Evolutionary conservation across 2,113 vertebrate species (phyloP).

Genomic region (Lonchura striata): DNA sequence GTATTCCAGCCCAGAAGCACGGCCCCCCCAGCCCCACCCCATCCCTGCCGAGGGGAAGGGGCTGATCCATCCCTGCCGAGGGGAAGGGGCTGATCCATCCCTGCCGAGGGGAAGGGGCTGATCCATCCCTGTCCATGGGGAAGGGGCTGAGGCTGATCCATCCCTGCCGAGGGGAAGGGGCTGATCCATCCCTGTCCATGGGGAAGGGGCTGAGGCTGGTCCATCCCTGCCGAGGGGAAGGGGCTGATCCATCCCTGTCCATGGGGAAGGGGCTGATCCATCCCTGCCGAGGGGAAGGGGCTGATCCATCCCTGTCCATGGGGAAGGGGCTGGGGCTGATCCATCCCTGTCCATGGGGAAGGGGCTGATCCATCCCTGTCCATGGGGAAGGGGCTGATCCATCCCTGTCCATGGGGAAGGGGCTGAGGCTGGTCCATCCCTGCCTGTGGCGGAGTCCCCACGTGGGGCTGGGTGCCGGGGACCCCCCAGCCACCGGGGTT

Average conservation of each 20-base stretch:
- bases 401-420: neutral
- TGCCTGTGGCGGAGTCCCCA: neutral
- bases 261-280: neutral
- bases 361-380: no score
- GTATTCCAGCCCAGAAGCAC: constrained; percentile 55
- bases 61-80: neutral
- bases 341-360: accelerated
- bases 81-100: no score
- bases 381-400: neutral
- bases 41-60: neutral
- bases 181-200: accelerated
- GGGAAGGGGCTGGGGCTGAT: neutral
- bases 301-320: accelerated
- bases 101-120: neutral
- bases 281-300: neutral
- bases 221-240: neutral
- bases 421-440: neutral
- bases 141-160: neutral
- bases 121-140: accelerated
- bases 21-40: accelerated
- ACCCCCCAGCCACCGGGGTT: accelerated
- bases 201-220: no score
- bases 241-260: no score
- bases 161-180: neutral
- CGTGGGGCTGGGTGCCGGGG: neutral